Evolutionary conservation across 2,888 invertebrate species (phyloP).

Genomic region (Drosophila paramelanica): DNA sequence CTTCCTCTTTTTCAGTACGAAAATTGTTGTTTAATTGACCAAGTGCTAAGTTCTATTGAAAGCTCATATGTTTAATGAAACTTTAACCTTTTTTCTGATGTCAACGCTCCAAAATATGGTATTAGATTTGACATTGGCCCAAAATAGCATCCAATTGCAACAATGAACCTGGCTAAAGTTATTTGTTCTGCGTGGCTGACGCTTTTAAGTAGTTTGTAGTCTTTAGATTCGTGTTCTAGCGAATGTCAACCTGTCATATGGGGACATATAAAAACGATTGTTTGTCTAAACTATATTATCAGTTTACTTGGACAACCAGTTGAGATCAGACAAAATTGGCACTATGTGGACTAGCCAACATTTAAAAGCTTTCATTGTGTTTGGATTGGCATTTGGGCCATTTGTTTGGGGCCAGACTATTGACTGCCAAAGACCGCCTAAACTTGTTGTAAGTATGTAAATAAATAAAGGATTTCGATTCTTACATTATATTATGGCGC

Average conservation of each 20-base stretch:
- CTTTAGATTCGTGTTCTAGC: constrained; percentile 27
- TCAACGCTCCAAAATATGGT: constrained; percentile 66
- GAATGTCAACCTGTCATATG: constrained; percentile 17
- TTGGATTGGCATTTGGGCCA: constrained; percentile 31
- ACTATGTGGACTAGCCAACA: constrained; percentile 32
- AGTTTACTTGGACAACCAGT: constrained; percentile 37
- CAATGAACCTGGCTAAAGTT: constrained; percentile 69
- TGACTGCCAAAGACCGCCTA: constrained; percentile 82
- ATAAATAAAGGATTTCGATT: neutral
- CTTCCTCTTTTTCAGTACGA: constrained; percentile 23
- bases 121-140: constrained; percentile 75
- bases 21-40: constrained; percentile 69
- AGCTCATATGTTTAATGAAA: constrained; percentile 37
- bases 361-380: constrained; percentile 21
- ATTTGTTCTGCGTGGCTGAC: constrained; percentile 74
- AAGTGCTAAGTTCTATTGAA: constrained; percentile 37
- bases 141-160: constrained; percentile 68
- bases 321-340: neutral
- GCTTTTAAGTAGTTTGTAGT: constrained; percentile 53
- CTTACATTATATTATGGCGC: neutral
- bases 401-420: constrained; percentile 51
- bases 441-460: constrained; percentile 82
- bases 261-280: constrained; percentile 58
- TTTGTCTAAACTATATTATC: constrained; percentile 26
- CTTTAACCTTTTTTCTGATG: constrained; percentile 52